These are phyloP conservation scores for Troides aeacus DNA, from an alignment of 2,888 invertebrate genomes.

Conservation along the genomic window DNA sequence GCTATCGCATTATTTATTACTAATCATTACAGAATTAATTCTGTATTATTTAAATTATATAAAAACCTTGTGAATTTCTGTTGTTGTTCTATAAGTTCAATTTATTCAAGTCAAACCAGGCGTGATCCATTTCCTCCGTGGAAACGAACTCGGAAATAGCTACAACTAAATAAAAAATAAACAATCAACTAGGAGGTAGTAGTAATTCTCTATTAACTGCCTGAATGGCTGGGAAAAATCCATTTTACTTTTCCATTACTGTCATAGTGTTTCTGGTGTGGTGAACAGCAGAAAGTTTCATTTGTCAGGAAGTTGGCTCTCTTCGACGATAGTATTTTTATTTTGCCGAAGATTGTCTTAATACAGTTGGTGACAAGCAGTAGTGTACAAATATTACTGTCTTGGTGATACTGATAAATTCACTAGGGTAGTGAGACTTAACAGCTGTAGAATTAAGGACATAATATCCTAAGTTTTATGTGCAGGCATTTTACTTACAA, in stretches of 20 bases:
- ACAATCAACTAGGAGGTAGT: slow-evolving; percentile 8
- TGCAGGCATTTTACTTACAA: no score
- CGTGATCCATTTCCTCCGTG: slow-evolving; percentile 1
- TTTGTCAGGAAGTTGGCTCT: no score
- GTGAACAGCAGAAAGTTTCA: not conserved
- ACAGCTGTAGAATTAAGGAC: no score
- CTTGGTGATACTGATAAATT: no score
- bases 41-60: not conserved
- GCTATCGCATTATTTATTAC: not conserved
- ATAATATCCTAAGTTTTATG: no score
- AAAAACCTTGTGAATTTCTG: not conserved
- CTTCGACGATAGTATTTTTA: no score
- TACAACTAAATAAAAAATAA: slow-evolving; percentile 4
- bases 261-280: not conserved
- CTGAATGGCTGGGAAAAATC: not conserved
- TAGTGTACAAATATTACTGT: no score
- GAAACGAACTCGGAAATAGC: not conserved
- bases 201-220: slow-evolving; percentile 8
- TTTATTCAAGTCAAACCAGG: not conserved
- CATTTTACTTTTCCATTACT: not conserved
- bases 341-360: no score
- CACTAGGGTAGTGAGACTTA: no score
- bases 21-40: not conserved
- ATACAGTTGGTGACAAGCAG: no score
- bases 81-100: not conserved